Evolutionary conservation across 64 coral and sea anemone genomes (phyloP).

Genomic region (Pocillopora verrucosa): DNA sequence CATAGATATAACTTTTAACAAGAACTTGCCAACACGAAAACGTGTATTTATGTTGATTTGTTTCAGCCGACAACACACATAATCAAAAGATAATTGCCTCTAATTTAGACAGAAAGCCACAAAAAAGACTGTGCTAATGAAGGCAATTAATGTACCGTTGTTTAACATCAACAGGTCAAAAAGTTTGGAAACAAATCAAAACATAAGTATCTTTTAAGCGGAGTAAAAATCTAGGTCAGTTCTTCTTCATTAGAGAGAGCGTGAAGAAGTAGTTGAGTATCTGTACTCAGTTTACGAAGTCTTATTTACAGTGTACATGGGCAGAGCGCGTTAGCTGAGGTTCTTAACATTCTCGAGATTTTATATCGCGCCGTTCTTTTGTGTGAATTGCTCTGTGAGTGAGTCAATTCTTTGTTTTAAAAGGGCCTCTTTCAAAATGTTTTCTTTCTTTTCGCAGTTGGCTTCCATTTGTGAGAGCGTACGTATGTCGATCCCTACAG

Average conservation of each 20-base stretch:
- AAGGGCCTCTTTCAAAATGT: background rate
- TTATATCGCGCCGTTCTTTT: background rate
- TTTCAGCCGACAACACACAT: no score
- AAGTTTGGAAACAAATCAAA: background rate
- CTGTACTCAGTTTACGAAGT: background rate
- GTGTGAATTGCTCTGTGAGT: background rate
- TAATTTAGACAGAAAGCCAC: background rate
- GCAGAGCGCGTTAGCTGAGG: background rate
- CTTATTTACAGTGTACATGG: background rate
- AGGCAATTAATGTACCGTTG: background rate
- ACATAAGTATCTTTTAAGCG: background rate
- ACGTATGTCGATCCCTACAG: background rate
- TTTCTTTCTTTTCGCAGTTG: background rate
- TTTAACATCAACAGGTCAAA: background rate
- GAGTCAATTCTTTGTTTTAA: slow-evolving; percentile 1
- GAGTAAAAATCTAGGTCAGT: background rate
- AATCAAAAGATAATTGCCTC: no score
- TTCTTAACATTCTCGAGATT: background rate
- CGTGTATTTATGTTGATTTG: no score
- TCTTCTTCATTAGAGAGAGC: background rate
- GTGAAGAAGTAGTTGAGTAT: background rate
- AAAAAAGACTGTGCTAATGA: background rate
- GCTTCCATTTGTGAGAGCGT: background rate
- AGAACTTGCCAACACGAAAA: no score
- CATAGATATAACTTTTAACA: no score